Base-by-base conservation (phyloP, 2,797 vertebrate genomes). In the Lacerta agilis region DNA sequence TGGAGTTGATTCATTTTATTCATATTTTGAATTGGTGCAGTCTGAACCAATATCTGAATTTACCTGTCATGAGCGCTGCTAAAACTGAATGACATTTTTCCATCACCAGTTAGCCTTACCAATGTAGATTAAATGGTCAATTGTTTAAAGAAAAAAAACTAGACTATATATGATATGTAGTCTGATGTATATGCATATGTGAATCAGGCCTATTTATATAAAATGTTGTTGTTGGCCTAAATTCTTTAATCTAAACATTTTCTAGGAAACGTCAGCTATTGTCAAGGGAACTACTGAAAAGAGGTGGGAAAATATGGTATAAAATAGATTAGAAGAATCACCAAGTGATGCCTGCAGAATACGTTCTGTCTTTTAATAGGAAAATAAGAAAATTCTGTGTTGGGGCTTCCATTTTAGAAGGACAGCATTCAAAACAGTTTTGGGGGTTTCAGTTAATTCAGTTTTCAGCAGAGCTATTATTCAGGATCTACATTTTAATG, bases 211-310 rank as follows among this genome's bases (percentile, higher is more conserved):
- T 83, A 45, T 45, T 67, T 82, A 25, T 71, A 0, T 0, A 43
- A 79, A 91, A 86, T 79, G 85, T 90, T 94, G 91, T 91, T 95
- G 7, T 94, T 86, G 94, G 90, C 85, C 92, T 88, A 92, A 96
- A 91, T 94, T 95, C 95, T 94, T 92, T 66, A 94, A 86, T 92
- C 93, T 94, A 94, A 94, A 90, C 93, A 92, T 93, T 91, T 95
- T 95, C 93, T 95, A 91, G 93, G 92, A 93, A 95, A 92, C 94
- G 94, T 95, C 91, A 95, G 90, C 94, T 94, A 92, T 92, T 91
- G 88, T 93, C 86, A 90, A 92, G 92, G 88, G 94, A 15, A 72
- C 17, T 33, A 36, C 33, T 36, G 58, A 61, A 61, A 61, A 83
- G 9, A 61, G 64, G 92, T 82, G 86, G 91, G 88, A 78, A 89